Base-by-base conservation (phyloP, 1,140 invertebrate species). In the Hylaeus anthracinus region DNA sequence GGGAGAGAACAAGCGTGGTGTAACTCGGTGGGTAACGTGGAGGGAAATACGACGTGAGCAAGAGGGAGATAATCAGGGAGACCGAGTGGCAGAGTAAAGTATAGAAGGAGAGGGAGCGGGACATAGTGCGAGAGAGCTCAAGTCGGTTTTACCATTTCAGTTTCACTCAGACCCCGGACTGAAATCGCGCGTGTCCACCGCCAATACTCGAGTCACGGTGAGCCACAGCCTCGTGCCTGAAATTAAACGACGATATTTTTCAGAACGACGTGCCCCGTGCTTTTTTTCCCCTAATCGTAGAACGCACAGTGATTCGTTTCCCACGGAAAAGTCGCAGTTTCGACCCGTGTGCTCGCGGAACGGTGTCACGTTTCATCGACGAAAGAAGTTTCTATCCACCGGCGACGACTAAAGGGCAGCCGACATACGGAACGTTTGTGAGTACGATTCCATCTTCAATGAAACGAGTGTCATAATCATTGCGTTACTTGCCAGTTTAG, bases 71-170 rank as follows among this genome's bases (percentile, higher is more conserved):
- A 72, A 82, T 66, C 76, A 53, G 56, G 26, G 45, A 72, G 61
- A 65, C 75, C 63, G 70, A 48, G 67, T 41, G 64, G 37, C 51
- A 58, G 15, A 41, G n/a, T 43, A n/a, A 55, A 67, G 53, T 56
- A 65, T 63, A 72, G 66, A 45, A 41, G 58, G 64, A 82, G 69
- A 61, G 69, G 67, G 10, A 58, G 56, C 48, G 60, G 67, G 71
- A 64, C 66, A 72, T 63, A 72, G 60, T 77, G 73, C 69, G 82
- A 85, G 58, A 82, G 73, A 85, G 73, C 63, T 63, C 74, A 41
- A 48, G 60, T 75, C 66, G 75, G 72, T 85, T 85, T 85, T 79
- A 79, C 72, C 84, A 82, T 86, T 86, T 86, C 85, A 86, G 85
- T 86, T 86, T 86, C 84, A 86, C 85, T 86, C 48, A 76, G 72